Conservation (phyloP, 2,113 vertebrate genomes). For the Sciurus niger region DNA sequence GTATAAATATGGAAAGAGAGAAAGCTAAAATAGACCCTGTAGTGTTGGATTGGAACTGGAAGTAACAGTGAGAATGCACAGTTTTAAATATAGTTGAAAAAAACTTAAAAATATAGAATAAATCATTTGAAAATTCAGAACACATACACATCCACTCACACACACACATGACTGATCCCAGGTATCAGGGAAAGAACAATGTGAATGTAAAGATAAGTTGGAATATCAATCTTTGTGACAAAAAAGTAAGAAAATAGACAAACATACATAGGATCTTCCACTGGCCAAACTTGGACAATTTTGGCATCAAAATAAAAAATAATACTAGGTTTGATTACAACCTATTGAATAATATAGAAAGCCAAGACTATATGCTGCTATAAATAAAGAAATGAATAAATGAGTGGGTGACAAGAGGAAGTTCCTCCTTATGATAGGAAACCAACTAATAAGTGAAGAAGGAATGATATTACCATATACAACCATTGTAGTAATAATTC, state of each 20-base stretch:
- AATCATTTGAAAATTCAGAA: not conserved
- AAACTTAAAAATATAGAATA: not conserved
- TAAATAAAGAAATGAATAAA: conserved; percentile 33
- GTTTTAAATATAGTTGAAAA: not conserved
- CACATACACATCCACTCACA: not conserved
- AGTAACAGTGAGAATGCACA: not conserved
- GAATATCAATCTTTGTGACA: not conserved
- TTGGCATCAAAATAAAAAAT: conserved; percentile 21
- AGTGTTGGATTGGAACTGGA: not conserved
- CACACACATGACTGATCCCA: not conserved
- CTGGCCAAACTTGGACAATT: not conserved
- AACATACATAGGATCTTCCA: not conserved
- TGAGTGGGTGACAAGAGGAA: not conserved
- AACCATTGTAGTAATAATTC: not conserved
- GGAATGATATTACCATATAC: not conserved
- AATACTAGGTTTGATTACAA: conserved; percentile 1
- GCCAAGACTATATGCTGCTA: not conserved
- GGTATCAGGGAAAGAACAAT: not conserved
- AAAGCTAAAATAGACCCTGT: not conserved
- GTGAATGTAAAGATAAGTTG: not conserved
- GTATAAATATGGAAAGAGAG: not conserved
- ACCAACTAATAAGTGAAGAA: not conserved
- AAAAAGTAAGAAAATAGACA: not conserved
- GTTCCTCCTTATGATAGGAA: not conserved
- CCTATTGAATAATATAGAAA: not conserved